These are phyloP conservation scores for Mimachlamys varia DNA, from an alignment of 2,888 invertebrate genomes.

Conservation along the genomic window DNA sequence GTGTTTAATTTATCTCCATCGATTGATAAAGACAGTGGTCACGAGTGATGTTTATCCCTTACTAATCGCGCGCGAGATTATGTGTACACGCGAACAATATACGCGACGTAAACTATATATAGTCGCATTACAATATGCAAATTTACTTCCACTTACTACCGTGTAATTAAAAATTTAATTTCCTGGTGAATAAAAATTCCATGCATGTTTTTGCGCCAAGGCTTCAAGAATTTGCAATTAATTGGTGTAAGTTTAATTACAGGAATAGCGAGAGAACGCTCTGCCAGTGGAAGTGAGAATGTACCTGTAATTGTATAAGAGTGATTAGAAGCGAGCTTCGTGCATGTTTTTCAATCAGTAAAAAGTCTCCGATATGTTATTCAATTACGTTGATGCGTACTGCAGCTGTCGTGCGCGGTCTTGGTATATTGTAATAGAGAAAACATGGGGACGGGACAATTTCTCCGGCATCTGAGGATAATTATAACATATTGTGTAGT, in stretches of 20 bases:
- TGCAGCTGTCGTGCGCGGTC: background rate
- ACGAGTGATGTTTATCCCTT: too few relatives aligned
- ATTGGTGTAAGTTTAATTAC: background rate
- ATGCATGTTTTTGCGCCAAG: background rate
- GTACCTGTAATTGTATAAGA: conserved; percentile 1
- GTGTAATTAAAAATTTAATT: background rate
- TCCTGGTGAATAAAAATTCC: background rate
- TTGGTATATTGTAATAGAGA: background rate
- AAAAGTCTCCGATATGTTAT: conserved; percentile 21
- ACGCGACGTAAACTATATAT: background rate
- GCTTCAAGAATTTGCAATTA: background rate
- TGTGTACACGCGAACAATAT: background rate
- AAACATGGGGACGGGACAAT: background rate
- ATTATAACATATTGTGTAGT: background rate
- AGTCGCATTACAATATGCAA: background rate
- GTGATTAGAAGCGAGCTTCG: background rate
- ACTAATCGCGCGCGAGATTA: background rate
- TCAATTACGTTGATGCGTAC: background rate
- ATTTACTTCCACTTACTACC: background rate
- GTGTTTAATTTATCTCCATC: background rate
- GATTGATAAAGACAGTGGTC: background rate
- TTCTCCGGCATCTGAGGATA: background rate
- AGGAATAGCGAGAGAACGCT: background rate
- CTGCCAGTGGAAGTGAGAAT: background rate
- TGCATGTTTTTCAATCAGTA: conserved; percentile 15